Conservation (phyloP, 2,888 invertebrate genomes). For the Melipona beecheii region DNA sequence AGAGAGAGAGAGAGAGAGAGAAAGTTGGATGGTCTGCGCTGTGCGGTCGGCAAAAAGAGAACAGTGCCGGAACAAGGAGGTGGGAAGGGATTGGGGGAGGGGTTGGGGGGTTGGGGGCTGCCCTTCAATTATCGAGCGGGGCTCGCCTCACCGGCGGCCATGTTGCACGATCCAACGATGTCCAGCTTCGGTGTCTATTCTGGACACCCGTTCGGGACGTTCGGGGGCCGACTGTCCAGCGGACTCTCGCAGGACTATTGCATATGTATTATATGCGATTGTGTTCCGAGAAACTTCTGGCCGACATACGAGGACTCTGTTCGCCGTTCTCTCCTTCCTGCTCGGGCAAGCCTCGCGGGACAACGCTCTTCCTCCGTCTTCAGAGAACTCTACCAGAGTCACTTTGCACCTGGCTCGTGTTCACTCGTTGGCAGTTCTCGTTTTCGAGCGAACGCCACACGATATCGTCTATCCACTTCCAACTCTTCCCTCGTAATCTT, state of each 20-base stretch:
- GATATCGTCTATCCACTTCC: conserved; percentile 62
- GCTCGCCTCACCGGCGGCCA: conserved; percentile 76
- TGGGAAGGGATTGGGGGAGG: conserved; percentile 32
- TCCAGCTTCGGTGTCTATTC: conserved; percentile 78
- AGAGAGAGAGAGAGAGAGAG: background rate
- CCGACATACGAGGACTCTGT: conserved; percentile 77
- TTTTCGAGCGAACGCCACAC: conserved; percentile 46
- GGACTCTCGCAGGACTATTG: conserved; percentile 76
- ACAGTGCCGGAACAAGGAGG: conserved; percentile 42
- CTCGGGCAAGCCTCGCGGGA: conserved; percentile 24
- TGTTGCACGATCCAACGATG: conserved; percentile 79
- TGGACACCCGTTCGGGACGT: conserved; percentile 75
- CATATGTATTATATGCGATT: conserved; percentile 84
- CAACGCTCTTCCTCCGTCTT: conserved; percentile 53
- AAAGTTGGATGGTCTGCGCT: background rate
- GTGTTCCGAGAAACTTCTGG: conserved; percentile 82
- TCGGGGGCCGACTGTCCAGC: conserved; percentile 60
- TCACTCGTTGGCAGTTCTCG: conserved; percentile 60
- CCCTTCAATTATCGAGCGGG: conserved; percentile 81
- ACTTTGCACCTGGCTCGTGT: conserved; percentile 81
- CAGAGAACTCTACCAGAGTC: conserved; percentile 74
- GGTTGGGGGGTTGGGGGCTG: conserved; percentile 41
- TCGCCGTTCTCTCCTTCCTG: conserved; percentile 62
- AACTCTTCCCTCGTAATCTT: background rate
- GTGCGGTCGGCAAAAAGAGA: conserved; percentile 46